Conservation (phyloP, 35 echinoderm and acorn worm genomes). For the Amphiura filiformis region DNA sequence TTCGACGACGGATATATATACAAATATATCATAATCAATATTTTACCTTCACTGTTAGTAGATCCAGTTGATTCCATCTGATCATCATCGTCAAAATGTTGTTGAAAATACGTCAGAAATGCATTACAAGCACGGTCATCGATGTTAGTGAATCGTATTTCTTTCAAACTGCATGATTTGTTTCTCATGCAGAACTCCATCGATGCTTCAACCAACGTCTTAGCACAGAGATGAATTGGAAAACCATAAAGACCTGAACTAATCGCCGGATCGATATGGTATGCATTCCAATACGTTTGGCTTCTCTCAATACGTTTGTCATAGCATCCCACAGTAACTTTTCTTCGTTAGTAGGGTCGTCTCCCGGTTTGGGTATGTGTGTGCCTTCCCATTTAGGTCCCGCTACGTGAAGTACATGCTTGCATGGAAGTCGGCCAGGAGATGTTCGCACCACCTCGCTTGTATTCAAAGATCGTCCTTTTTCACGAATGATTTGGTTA, state of each 20-base stretch:
- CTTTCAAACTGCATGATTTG: background rate
- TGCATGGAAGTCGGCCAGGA: slow-evolving; percentile 38
- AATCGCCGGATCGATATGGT: slow-evolving; percentile 43
- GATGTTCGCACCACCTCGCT: slow-evolving; percentile 27
- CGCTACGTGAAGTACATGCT: slow-evolving; percentile 35
- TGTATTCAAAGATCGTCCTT: background rate
- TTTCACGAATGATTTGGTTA: slow-evolving; percentile 8
- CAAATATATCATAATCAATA: too few species aligned
- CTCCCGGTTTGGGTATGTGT: background rate
- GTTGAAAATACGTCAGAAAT: background rate
- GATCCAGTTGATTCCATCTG: background rate
- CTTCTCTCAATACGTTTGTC: background rate
- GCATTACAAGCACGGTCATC: slow-evolving; percentile 23
- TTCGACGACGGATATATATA: too few species aligned
- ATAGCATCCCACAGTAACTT: background rate
- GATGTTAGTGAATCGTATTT: slow-evolving; percentile 22
- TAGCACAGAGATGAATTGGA: slow-evolving; percentile 26
- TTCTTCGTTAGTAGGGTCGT: background rate
- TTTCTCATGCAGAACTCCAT: slow-evolving; percentile 3
- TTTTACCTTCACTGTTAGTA: too few species aligned
- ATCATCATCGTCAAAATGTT: background rate
- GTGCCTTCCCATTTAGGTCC: slow-evolving; percentile 24
- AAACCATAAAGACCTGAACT: slow-evolving; percentile 45
- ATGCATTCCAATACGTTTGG: background rate
- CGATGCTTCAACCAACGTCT: slow-evolving; percentile 15